Percentiles rank a stretch among this genome's conserved stretches.
Evolutionary conservation across 2,888 invertebrate genomes (phyloP).

Genomic region (Danaus chrysippus): DNA sequence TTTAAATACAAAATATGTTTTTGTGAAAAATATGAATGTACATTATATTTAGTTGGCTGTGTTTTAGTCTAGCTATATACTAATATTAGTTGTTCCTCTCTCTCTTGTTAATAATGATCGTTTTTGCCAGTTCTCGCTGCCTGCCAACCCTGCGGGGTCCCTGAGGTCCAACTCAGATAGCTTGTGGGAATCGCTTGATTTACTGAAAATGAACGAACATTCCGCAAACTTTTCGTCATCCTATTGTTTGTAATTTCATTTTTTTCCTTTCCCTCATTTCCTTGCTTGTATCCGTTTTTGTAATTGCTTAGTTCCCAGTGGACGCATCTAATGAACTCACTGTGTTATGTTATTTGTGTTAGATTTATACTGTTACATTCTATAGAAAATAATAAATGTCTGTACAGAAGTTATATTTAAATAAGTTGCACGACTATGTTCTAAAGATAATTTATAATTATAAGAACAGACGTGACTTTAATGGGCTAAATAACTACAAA

Average conservation of each 20-base stretch:
- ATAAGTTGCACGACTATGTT: too few species aligned
- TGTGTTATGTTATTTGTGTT: too few species aligned
- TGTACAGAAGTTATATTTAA: too few species aligned
- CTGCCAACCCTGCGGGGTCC: slow-evolving; percentile 25
- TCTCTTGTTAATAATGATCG: too few species aligned
- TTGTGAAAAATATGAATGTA: neutral
- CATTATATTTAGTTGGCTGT: neutral
- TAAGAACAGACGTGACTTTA: too few species aligned
- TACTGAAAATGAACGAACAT: slow-evolving; percentile 35
- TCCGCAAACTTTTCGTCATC: slow-evolving; percentile 16
- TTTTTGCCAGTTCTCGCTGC: neutral
- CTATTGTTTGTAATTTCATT: slow-evolving; percentile 13
- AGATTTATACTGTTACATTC: too few species aligned
- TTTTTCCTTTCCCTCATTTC: slow-evolving; percentile 9
- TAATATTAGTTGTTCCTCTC: too few species aligned
- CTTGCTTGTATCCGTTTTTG: slow-evolving; percentile 4
- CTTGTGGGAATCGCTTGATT: slow-evolving; percentile 40
- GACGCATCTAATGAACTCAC: neutral
- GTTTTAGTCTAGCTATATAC: too few species aligned
- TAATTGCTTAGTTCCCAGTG: slow-evolving; percentile 2
- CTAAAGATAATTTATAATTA: too few species aligned
- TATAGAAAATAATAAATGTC: too few species aligned
- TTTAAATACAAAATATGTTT: neutral
- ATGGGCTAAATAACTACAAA: too few species aligned
- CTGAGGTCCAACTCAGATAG: slow-evolving; percentile 33